Conservation (phyloP, 2,113 vertebrate genomes). For the Mixornis gularis region DNA sequence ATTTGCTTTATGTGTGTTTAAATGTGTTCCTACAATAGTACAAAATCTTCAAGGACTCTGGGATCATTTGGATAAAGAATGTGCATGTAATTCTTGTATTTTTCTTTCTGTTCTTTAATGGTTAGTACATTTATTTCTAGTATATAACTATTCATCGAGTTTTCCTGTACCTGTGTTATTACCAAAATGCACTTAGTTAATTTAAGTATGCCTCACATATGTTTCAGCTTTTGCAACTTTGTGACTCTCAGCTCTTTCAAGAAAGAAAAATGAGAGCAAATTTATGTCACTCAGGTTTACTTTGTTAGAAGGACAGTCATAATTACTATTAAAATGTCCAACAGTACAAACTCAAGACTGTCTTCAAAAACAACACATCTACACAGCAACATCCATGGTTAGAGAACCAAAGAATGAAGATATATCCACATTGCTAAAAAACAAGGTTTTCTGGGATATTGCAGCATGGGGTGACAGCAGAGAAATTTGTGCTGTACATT, state of each 20-base stretch:
- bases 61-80: constrained; percentile 40
- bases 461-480: background rate
- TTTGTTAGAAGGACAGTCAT: background rate
- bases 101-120: constrained; percentile 14
- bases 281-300: background rate
- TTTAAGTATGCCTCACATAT: background rate
- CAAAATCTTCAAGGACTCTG: constrained; percentile 26
- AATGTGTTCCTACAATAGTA: constrained; percentile 46
- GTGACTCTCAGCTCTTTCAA: background rate
- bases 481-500: background rate
- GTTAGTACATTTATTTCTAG: background rate
- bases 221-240: background rate
- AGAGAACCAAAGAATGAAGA: background rate
- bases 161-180: background rate
- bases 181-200: background rate
- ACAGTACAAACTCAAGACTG: background rate
- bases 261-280: background rate
- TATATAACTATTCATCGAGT: background rate
- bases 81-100: background rate
- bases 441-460: background rate
- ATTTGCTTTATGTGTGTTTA: constrained; percentile 56
- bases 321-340: background rate
- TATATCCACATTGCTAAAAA: background rate
- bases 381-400: background rate
- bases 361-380: background rate